Conservation (phyloP, 2,797 vertebrate genomes). For the Anas flavirostris region DNA sequence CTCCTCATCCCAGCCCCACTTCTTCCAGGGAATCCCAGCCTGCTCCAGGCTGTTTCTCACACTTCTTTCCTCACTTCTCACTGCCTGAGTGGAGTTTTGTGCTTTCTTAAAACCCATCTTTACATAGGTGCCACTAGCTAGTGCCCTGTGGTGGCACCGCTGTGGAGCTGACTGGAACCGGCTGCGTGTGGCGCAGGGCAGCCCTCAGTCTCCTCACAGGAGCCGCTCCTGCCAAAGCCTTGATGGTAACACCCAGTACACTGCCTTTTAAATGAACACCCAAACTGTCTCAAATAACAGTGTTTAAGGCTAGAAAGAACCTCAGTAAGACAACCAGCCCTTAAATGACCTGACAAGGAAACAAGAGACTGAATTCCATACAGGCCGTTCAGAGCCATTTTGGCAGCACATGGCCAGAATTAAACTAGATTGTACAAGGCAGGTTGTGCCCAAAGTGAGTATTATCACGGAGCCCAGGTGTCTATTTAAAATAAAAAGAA, state of each 20-base stretch:
- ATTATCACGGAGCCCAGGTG: not conserved
- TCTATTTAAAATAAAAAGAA: not conserved
- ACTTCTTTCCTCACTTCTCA: not conserved
- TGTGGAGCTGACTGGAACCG: not conserved
- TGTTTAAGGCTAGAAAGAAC: not conserved
- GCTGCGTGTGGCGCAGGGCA: accelerated
- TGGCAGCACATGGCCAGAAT: not conserved
- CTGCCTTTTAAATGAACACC: not conserved
- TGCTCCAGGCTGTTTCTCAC: not conserved
- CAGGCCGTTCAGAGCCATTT: not conserved
- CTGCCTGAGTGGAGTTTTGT: not conserved
- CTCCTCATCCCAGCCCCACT: no score
- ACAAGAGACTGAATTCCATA: accelerated
- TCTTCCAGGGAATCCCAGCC: no score
- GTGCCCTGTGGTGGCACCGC: not conserved
- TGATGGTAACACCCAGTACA: no score
- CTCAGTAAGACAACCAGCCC: not conserved
- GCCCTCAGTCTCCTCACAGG: not conserved
- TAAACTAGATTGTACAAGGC: not conserved
- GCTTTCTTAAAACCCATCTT: accelerated
- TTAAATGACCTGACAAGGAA: not conserved
- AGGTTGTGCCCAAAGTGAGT: not conserved
- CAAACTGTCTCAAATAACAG: not conserved
- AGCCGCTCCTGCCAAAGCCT: no score
- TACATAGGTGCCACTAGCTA: not conserved